Percentiles rank a stretch among this genome's conserved stretches.
Evolutionary conservation across 2,888 invertebrate genomes (phyloP).

Genomic region (Stenotaenia linearis): DNA sequence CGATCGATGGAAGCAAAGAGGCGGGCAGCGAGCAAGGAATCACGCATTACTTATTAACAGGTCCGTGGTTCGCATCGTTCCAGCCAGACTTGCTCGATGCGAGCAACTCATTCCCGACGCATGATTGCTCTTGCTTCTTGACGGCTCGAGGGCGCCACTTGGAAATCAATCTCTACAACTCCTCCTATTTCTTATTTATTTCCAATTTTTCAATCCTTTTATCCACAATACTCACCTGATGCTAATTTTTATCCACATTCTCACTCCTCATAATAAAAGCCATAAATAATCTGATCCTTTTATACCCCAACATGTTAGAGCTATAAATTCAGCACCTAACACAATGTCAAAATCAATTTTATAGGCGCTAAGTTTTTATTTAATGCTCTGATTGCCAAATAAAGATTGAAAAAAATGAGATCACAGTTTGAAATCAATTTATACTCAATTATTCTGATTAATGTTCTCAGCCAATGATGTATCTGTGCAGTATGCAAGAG

Average conservation of each 20-base stretch:
- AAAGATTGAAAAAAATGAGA: neutral
- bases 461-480: neutral
- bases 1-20: slow-evolving; percentile 4
- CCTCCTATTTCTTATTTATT: neutral
- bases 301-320: neutral
- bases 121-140: slow-evolving; percentile 9
- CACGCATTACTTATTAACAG: slow-evolving; percentile 9
- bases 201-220: neutral
- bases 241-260: neutral
- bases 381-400: neutral
- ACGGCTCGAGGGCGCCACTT: slow-evolving; percentile 2
- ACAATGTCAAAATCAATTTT: neutral
- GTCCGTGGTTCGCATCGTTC: slow-evolving; percentile 9
- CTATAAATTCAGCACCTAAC: neutral
- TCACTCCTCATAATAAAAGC: too few species aligned
- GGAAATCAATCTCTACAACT: neutral
- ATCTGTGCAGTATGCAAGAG: neutral
- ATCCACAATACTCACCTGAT: neutral
- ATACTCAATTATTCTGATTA: too few species aligned
- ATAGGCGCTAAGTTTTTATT: neutral
- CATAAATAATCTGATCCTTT: neutral
- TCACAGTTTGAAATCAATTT: too few species aligned
- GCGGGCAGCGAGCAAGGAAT: slow-evolving; percentile 9
- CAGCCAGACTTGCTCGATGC: slow-evolving; percentile 9
- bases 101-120: neutral